phyloP scores from a whole-genome alignment of 2,113 vertebrate genomes.

The Dasyurus viverrinus region DNA sequence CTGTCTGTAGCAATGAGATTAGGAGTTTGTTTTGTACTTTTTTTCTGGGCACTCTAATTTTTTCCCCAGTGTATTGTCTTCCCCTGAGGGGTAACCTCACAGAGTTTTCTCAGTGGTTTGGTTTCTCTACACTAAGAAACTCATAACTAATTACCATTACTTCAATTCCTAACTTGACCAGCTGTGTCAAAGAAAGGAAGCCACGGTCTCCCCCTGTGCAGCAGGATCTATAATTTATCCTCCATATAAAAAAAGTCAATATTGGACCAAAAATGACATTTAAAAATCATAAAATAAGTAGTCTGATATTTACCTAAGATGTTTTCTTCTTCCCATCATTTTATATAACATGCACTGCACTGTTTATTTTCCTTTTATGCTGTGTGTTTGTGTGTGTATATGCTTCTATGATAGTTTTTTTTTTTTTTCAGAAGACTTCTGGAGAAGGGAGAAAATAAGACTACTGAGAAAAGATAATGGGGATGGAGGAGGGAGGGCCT shows the following conservation, averaged over 20 bases:
- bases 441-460: conserved; percentile 13
- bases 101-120: conserved; percentile 65
- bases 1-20: conserved; percentile 67
- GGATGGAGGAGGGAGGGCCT: neutral
- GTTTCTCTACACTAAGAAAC: conserved; percentile 56
- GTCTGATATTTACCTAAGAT: conserved; percentile 85
- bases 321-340: conserved; percentile 77
- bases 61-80: conserved; percentile 47
- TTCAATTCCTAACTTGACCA: conserved; percentile 79
- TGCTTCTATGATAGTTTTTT: conserved; percentile 47
- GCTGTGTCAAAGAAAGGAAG: conserved; percentile 76
- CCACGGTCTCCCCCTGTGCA: conserved; percentile 73
- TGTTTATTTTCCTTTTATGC: conserved; percentile 77
- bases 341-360: conserved; percentile 69
- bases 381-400: conserved; percentile 26
- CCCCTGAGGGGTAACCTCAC: conserved; percentile 67
- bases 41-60: conserved; percentile 40
- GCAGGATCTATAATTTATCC: conserved; percentile 84
- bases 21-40: conserved; percentile 19
- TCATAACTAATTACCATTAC: conserved; percentile 80
- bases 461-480: conserved; percentile 37
- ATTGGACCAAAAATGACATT: conserved; percentile 89
- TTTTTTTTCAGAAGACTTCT: conserved; percentile 48
- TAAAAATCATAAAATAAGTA: conserved; percentile 88
- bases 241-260: conserved; percentile 86